These are phyloP conservation scores for Trichonephila inaurata DNA, from an alignment of 1,140 invertebrate species.

Conservation along the genomic window DNA sequence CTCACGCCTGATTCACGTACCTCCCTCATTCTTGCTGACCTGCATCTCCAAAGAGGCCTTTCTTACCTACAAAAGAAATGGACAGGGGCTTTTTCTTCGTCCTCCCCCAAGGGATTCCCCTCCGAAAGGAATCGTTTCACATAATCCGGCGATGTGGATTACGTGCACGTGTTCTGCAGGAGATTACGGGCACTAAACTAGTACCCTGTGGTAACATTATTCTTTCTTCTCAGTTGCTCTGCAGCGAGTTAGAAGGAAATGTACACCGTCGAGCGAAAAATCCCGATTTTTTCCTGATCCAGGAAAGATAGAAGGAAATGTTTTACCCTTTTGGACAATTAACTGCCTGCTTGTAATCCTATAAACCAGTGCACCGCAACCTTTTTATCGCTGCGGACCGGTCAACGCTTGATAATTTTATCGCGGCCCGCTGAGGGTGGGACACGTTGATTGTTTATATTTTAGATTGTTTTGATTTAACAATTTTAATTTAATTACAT, in stretches of 20 bases:
- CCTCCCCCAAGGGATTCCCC: neutral
- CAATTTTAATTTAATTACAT: no score
- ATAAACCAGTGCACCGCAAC: no score
- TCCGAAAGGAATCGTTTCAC: slow-evolving; percentile 11
- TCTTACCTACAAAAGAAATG: neutral
- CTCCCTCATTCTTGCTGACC: slow-evolving; percentile 41
- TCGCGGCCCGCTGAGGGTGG: no score
- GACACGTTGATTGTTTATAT: no score
- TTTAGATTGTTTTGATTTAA: no score
- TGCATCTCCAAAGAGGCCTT: slow-evolving; percentile 39
- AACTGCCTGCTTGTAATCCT: neutral
- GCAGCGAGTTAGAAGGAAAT: neutral
- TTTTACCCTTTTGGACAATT: neutral
- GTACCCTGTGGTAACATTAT: slow-evolving; percentile 37
- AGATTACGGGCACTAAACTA: slow-evolving; percentile 38
- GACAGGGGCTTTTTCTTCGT: neutral
- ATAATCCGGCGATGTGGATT: slow-evolving; percentile 42
- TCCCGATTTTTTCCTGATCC: neutral
- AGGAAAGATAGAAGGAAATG: neutral
- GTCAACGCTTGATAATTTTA: no score
- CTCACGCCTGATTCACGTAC: slow-evolving; percentile 64
- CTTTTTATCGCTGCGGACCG: no score
- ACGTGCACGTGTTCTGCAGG: slow-evolving; percentile 12
- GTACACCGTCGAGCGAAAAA: neutral
- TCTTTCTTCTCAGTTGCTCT: neutral